Evolutionary conservation across 2,113 vertebrate species (phyloP).

Genomic region (Aphelocoma coerulescens): DNA sequence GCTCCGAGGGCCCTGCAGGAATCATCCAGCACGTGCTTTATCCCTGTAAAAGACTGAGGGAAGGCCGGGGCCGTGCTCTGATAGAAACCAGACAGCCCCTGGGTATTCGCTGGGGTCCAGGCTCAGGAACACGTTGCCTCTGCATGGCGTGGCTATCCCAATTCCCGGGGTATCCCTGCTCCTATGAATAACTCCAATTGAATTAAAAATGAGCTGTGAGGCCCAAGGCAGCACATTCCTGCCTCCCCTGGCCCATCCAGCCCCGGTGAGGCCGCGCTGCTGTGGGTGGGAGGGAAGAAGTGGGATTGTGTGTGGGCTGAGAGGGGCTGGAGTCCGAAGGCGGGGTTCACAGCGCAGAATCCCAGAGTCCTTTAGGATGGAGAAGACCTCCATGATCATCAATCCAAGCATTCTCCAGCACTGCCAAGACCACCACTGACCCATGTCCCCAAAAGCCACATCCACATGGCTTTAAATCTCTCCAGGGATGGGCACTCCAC

Average conservation of each 20-base stretch:
- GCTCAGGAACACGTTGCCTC: neutral
- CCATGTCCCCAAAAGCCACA: neutral
- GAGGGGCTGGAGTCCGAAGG: neutral
- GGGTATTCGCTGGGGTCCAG: neutral
- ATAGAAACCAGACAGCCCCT: neutral
- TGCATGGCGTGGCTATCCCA: fast-evolving
- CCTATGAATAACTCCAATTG: neutral
- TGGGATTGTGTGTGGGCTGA: neutral
- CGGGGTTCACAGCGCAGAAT: neutral
- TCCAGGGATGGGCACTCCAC: neutral
- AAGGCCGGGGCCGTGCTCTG: neutral
- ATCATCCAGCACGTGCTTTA: neutral
- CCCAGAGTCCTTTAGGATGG: neutral
- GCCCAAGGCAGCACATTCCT: neutral
- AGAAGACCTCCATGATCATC: neutral
- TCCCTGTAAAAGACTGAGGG: neutral
- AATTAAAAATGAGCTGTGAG: neutral
- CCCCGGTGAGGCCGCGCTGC: fast-evolving
- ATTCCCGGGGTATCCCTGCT: neutral
- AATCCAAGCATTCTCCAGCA: neutral
- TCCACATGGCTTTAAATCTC: neutral
- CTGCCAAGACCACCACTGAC: neutral
- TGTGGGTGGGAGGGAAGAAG: neutral
- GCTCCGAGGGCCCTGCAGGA: neutral
- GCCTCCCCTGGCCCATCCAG: neutral